These are phyloP conservation scores for Ammodytes marinus DNA, from an alignment of 2,113 vertebrate genomes.

Conservation along the genomic window DNA sequence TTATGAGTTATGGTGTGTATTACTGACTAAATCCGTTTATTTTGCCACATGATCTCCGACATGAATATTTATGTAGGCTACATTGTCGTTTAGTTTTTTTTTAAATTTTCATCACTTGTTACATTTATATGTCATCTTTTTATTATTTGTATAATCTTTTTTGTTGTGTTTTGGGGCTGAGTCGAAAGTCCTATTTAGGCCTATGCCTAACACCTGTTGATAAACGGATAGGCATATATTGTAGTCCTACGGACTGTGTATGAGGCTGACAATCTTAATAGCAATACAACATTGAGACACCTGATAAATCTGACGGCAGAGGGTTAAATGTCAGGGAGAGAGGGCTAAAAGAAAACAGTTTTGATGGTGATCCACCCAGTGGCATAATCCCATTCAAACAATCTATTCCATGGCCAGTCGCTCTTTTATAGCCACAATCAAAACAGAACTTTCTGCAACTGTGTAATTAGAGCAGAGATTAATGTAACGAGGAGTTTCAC, in stretches of 20 bases:
- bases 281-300: neutral
- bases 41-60: no score
- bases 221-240: neutral
- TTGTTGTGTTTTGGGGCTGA: neutral
- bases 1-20: neutral
- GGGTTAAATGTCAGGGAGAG: neutral
- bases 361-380: neutral
- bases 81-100: no score
- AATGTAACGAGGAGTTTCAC: neutral
- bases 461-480: neutral
- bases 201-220: neutral
- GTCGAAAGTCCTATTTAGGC: neutral
- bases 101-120: neutral
- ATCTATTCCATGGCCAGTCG: neutral
- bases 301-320: neutral
- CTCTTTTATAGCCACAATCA: conserved; percentile 41
- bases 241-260: no score
- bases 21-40: no score
- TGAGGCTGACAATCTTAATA: neutral
- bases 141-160: neutral
- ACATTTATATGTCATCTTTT: neutral
- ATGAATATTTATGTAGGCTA: no score
- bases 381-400: neutral
- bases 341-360: neutral
- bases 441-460: neutral